Percentiles rank a stretch among this genome's conserved stretches.
Conservation (phyloP, 2,113 vertebrate genomes). For the Dolichallabes microphthalmus region DNA sequence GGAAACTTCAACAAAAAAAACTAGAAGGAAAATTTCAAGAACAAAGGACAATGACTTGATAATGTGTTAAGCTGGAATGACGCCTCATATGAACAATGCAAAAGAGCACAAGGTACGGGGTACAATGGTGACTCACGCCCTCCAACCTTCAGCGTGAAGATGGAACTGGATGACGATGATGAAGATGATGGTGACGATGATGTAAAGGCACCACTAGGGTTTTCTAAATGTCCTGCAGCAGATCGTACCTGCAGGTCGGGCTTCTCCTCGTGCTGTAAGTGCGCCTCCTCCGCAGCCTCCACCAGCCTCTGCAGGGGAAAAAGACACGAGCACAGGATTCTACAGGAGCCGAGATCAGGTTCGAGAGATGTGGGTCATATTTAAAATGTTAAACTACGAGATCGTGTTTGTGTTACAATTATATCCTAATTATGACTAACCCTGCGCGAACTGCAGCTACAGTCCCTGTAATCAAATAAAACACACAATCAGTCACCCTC, state of each 20-base stretch:
- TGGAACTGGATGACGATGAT: too few relatives aligned
- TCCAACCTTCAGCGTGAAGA: too few relatives aligned
- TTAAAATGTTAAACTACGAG: slow-evolving; percentile 17
- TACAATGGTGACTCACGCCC: too few relatives aligned
- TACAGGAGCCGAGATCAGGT: neutral
- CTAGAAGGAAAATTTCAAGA: too few relatives aligned
- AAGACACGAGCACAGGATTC: neutral
- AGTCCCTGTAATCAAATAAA: neutral
- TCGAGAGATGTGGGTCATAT: neutral
- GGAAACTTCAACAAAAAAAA: too few relatives aligned
- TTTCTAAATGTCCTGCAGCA: neutral
- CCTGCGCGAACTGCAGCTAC: neutral
- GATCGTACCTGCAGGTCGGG: slow-evolving; percentile 90
- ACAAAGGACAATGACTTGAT: too few relatives aligned
- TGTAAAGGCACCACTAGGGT: neutral
- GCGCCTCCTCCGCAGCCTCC: slow-evolving; percentile 95
- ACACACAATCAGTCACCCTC: neutral
- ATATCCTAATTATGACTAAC: neutral
- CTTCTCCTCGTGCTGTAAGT: slow-evolving; percentile 93
- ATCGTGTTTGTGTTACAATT: slow-evolving; percentile 42
- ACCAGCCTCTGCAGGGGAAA: slow-evolving; percentile 82
- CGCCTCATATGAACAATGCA: too few relatives aligned
- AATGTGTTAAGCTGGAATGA: too few relatives aligned
- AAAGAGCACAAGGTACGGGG: too few relatives aligned
- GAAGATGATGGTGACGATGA: too few relatives aligned